phyloP scores from a whole-genome alignment of 2,888 invertebrate species.

The Diachrysia chrysitis region DNA sequence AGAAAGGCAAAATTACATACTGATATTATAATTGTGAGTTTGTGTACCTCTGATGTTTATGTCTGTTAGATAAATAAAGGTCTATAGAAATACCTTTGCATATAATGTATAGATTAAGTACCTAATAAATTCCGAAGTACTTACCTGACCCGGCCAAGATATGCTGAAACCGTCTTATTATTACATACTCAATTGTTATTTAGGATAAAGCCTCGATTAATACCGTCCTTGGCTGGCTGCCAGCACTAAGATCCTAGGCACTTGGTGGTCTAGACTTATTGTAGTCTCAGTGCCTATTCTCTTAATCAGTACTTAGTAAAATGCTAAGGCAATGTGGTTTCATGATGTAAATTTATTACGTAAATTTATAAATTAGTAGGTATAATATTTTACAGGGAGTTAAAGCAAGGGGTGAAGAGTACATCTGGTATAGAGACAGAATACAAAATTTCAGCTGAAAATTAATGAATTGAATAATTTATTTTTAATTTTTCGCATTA shows the following conservation, averaged over 20 bases:
- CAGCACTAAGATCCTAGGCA: slow-evolving; percentile 19
- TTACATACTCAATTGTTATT: slow-evolving; percentile 46
- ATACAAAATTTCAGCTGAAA: too few species aligned
- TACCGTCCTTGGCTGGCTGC: slow-evolving; percentile 39
- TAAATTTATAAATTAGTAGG: not conserved
- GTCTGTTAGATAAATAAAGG: too few species aligned
- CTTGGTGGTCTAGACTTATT: slow-evolving; percentile 6
- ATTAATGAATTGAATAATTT: too few species aligned
- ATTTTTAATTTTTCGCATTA: too few species aligned
- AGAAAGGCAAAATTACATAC: not conserved
- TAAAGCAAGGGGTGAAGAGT: too few species aligned
- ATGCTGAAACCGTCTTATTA: slow-evolving; percentile 29
- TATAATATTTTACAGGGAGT: too few species aligned
- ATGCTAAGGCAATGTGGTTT: not conserved
- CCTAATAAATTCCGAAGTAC: not conserved
- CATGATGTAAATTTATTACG: not conserved
- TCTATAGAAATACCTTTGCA: too few species aligned
- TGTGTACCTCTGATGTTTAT: too few species aligned
- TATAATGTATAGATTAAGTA: not conserved
- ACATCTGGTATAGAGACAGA: too few species aligned
- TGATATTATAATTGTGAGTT: not conserved
- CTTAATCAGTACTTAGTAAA: slow-evolving; percentile 36
- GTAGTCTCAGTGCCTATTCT: slow-evolving; percentile 30
- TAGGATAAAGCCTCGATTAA: slow-evolving; percentile 42
- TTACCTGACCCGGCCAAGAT: not conserved